Conservation (phyloP, 2,113 vertebrate genomes). For the Neotoma lepida region DNA sequence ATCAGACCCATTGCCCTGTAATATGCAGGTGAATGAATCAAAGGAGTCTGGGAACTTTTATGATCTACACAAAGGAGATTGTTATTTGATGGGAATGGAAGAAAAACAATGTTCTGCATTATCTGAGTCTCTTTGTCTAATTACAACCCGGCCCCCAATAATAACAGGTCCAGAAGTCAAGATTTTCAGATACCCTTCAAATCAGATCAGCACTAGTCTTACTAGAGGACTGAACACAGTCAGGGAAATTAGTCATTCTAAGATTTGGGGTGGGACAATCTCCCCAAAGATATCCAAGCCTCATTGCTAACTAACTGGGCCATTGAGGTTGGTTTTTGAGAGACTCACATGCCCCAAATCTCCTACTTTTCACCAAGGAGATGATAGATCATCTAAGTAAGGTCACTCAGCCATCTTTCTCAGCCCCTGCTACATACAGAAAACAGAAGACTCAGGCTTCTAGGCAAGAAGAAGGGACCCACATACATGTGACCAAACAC, state of each 20-base stretch:
- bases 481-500: background rate
- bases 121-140: slow-evolving; percentile 65
- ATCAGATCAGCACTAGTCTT: slow-evolving; percentile 67
- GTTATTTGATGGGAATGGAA: slow-evolving; percentile 62
- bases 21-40: slow-evolving; percentile 59
- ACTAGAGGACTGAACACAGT: slow-evolving; percentile 55
- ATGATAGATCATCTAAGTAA: background rate
- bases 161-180: slow-evolving; percentile 68
- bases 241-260: slow-evolving; percentile 45
- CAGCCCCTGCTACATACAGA: background rate
- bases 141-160: slow-evolving; percentile 67
- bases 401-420: background rate
- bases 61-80: slow-evolving; percentile 65
- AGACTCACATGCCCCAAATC: background rate
- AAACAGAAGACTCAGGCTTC: background rate
- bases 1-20: slow-evolving; percentile 53
- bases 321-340: background rate
- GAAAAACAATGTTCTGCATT: background rate
- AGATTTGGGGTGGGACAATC: background rate
- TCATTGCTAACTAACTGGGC: background rate
- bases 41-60: slow-evolving; percentile 61
- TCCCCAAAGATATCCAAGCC: background rate
- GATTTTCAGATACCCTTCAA: slow-evolving; percentile 36
- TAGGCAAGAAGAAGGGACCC: background rate
- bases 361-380: background rate